These are phyloP conservation scores for Oryzias dopingdopingensis DNA, from an alignment of 2,797 vertebrate genomes.

Conservation along the genomic window DNA sequence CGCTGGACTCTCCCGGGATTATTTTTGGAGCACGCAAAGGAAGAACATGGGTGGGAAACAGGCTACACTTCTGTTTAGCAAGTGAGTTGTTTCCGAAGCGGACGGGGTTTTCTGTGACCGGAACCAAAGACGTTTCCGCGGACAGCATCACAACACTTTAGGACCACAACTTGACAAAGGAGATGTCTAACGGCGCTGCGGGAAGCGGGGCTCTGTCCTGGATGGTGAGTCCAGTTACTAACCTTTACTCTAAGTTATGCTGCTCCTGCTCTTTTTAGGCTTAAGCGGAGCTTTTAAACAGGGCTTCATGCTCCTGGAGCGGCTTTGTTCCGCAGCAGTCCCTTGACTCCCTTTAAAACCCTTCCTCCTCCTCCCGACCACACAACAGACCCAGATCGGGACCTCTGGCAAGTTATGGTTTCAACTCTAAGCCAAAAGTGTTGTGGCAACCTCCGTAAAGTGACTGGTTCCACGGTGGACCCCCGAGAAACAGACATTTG, in stretches of 20 bases:
- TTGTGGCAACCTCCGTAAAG: no score
- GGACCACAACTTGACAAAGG: constrained; percentile 38
- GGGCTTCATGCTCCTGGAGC: neutral
- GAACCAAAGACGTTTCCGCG: constrained; percentile 48
- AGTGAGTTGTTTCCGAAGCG: constrained; percentile 57
- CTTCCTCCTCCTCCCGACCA: no score
- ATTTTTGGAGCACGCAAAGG: constrained; percentile 1
- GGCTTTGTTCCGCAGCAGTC: no score
- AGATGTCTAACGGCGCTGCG: constrained; percentile 84
- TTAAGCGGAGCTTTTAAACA: neutral
- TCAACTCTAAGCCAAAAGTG: no score
- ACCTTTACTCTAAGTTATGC: neutral
- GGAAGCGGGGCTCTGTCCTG: constrained; percentile 87
- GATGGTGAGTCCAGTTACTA: constrained; percentile 82
- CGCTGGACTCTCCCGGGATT: constrained; percentile 26
- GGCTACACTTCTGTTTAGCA: constrained; percentile 26
- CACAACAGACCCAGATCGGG: no score
- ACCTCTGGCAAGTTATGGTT: no score
- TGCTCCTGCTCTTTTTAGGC: neutral
- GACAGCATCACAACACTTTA: constrained; percentile 34
- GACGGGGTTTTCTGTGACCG: constrained; percentile 52
- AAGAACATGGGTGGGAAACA: constrained; percentile 42
- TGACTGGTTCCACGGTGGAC: no score
- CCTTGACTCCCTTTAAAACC: no score
- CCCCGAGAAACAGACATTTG: no score